A percentile compares a stretch with the other conserved stretches of the same genome.
Conservation (phyloP, 2,113 vertebrate genomes). For the Pheucticus melanocephalus region DNA sequence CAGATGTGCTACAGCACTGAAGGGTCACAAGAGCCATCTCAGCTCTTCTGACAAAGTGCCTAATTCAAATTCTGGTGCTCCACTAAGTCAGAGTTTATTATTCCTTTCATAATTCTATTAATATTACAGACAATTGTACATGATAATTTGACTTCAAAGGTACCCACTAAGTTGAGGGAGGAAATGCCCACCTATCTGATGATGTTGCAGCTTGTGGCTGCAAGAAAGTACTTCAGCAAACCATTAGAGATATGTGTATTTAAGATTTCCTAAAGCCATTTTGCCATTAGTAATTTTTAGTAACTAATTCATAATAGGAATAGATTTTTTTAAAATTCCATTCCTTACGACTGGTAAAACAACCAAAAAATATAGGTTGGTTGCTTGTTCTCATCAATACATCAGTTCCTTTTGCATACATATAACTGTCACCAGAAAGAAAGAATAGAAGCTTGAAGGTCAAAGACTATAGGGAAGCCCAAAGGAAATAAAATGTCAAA, state of each 20-base stretch:
- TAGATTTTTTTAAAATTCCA: neutral
- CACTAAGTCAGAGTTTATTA: neutral
- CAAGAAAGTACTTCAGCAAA: neutral
- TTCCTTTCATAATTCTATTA: neutral
- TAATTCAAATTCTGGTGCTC: neutral
- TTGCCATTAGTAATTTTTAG: neutral
- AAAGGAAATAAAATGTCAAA: neutral
- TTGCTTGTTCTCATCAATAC: neutral
- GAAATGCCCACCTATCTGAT: neutral
- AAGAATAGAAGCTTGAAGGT: neutral
- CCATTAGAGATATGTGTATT: neutral
- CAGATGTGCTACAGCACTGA: neutral
- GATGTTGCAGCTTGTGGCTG: neutral
- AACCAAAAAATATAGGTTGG: neutral
- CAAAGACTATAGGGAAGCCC: neutral
- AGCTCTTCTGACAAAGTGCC: neutral
- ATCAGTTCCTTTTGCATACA: neutral
- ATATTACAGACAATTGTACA: neutral
- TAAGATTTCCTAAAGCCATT: neutral
- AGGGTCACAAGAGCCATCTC: neutral
- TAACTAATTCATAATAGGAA: neutral
- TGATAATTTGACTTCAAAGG: neutral
- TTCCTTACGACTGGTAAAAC: neutral
- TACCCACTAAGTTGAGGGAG: neutral
- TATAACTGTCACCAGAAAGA: neutral